These are phyloP conservation scores for Callosobruchus maculatus DNA, from an alignment of 2,888 invertebrate genomes.

Conservation along the genomic window DNA sequence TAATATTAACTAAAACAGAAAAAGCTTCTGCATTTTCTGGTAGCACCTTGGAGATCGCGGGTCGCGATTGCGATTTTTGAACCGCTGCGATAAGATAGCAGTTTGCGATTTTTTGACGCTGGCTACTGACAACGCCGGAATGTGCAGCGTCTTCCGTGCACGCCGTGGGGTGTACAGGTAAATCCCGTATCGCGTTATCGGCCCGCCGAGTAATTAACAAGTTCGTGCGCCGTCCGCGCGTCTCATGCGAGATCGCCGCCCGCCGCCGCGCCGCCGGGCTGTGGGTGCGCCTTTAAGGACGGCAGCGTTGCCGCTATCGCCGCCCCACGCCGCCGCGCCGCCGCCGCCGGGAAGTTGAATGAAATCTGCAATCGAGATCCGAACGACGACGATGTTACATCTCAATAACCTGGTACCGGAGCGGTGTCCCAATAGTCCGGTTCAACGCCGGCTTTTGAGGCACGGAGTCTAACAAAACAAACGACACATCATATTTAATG, in stretches of 20 bases:
- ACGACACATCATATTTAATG: no score
- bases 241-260: neutral
- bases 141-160: neutral
- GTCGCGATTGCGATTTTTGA: no score
- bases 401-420: neutral
- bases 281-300: neutral
- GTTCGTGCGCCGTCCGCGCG: neutral
- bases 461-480: no score
- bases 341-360: neutral
- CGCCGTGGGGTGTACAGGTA: neutral
- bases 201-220: neutral
- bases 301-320: neutral
- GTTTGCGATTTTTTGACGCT: no score
- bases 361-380: neutral
- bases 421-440: neutral
- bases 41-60: no score
- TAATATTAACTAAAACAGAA: no score
- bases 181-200: neutral
- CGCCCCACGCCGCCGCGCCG: no score
- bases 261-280: neutral
- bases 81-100: no score
- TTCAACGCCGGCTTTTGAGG: neutral
- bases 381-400: neutral
- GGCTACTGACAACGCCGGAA: no score
- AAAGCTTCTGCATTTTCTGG: no score